Percentiles rank a stretch among this genome's conserved stretches.
These are phyloP conservation scores for Cryptoprocta ferox DNA, from an alignment of 2,797 vertebrate genomes.

Conservation along the genomic window DNA sequence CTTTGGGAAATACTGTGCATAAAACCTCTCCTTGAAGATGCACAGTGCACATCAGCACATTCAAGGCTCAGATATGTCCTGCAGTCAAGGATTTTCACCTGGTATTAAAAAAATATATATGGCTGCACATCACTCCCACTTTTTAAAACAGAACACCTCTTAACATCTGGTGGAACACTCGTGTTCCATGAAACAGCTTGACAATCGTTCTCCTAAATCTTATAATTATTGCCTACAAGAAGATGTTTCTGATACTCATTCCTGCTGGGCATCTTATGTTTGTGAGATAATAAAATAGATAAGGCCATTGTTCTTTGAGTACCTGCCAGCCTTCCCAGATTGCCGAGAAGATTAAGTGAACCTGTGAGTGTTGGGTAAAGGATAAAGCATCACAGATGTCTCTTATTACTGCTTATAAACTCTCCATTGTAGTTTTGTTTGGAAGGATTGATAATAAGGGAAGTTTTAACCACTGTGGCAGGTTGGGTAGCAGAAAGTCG, in stretches of 20 bases:
- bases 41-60: neutral
- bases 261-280: neutral
- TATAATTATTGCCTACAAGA: neutral
- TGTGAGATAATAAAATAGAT: neutral
- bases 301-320: neutral
- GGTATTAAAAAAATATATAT: neutral
- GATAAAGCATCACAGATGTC: neutral
- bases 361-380: neutral
- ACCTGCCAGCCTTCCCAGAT: neutral
- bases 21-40: neutral
- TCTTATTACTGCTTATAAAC: neutral
- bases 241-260: neutral
- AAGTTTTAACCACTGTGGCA: neutral
- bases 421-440: neutral
- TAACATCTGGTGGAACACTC: neutral
- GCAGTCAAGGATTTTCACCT: slow-evolving; percentile 1
- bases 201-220: neutral
- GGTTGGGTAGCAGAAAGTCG: neutral
- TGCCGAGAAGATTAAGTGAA: neutral
- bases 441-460: neutral
- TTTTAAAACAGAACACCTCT: neutral
- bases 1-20: neutral
- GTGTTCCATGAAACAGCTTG: neutral
- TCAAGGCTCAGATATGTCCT: neutral
- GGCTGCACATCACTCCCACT: neutral